These are phyloP conservation scores for Epinephelus coioides DNA, from an alignment of 2,797 vertebrate species.

Conservation along the genomic window DNA sequence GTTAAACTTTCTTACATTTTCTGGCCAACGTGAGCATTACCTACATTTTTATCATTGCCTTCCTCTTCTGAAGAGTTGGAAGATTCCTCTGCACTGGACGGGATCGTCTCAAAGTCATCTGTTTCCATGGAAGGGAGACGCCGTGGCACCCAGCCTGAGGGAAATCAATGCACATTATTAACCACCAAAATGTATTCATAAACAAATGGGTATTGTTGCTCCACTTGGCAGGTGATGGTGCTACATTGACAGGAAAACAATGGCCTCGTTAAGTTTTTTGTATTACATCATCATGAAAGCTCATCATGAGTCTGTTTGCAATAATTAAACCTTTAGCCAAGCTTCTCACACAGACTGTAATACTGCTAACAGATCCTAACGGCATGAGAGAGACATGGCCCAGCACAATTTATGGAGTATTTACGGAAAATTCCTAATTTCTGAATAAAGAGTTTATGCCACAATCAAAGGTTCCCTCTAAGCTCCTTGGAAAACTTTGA, in stretches of 20 bases:
- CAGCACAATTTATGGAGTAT: neutral
- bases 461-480: too few relatives aligned
- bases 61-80: conserved; percentile 95
- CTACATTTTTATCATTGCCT: conserved; percentile 88
- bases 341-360: neutral
- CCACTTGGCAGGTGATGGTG: conserved; percentile 4
- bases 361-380: neutral
- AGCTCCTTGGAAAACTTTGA: too few relatives aligned
- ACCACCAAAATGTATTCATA: conserved; percentile 3
- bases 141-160: conserved; percentile 89
- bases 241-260: conserved; percentile 1
- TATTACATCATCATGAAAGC: conserved; percentile 13
- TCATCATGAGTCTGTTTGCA: neutral
- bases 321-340: neutral
- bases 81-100: conserved; percentile 92
- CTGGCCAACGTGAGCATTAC: neutral
- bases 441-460: too few relatives aligned
- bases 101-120: conserved; percentile 92
- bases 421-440: too few relatives aligned
- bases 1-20: neutral
- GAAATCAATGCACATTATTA: conserved; percentile 15
- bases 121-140: conserved; percentile 89
- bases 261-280: neutral
- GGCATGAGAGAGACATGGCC: neutral
- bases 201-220: neutral